Conservation (phyloP, 2,113 vertebrate species). For the Chitala chitala region DNA sequence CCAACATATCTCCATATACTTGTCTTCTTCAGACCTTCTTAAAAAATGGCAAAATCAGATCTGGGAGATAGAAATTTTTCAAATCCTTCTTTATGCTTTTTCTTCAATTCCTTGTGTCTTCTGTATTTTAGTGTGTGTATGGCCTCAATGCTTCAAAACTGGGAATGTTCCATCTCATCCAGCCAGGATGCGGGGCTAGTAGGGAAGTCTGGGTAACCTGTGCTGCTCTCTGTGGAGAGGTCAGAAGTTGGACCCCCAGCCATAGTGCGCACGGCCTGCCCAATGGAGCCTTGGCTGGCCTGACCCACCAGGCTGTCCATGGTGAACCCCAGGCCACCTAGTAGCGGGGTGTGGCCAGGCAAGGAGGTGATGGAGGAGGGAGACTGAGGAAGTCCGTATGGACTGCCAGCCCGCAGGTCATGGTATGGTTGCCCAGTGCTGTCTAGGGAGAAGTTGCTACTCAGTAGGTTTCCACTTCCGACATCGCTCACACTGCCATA, state of each 20-base stretch:
- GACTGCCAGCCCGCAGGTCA: conserved; percentile 85
- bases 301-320: conserved; percentile 83
- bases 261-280: conserved; percentile 87
- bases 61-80: conserved; percentile 45
- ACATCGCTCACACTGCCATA: conserved; percentile 81
- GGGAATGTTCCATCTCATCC: conserved; percentile 97
- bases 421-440: conserved; percentile 82
- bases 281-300: conserved; percentile 75
- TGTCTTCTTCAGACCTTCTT: conserved; percentile 35
- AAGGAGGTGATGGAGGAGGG: conserved; percentile 91
- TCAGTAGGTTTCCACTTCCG: conserved; percentile 74
- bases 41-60: conserved; percentile 36
- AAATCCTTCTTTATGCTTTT: conserved; percentile 33
- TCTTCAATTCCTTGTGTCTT: neutral
- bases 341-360: conserved; percentile 84
- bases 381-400: conserved; percentile 89
- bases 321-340: conserved; percentile 84
- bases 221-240: conserved; percentile 96
- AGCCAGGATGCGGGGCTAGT: conserved; percentile 98
- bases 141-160: conserved; percentile 71
- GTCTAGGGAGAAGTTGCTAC: conserved; percentile 83
- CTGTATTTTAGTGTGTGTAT: neutral
- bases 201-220: conserved; percentile 97
- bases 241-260: conserved; percentile 91
- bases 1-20: conserved; percentile 20